A percentile compares a stretch with the other conserved stretches of the same genome.
Evolutionary conservation across 2,888 invertebrate genomes (phyloP).

Genomic region (Cephus pygmeus): DNA sequence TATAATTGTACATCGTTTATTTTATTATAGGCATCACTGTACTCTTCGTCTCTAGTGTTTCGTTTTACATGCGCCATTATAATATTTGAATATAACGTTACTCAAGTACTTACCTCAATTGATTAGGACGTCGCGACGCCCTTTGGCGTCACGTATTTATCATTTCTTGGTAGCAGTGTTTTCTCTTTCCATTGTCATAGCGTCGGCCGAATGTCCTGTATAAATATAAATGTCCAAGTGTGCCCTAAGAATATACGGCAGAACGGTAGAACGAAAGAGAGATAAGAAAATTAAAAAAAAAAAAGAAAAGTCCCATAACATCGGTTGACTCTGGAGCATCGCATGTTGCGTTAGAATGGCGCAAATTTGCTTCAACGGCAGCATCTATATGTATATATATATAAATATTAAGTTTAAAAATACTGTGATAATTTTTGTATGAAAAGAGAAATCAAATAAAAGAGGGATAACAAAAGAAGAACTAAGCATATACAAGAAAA

Average conservation of each 20-base stretch:
- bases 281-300: not conserved
- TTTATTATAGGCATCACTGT: too few species aligned
- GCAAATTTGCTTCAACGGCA: not conserved
- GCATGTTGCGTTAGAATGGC: not conserved
- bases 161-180: not conserved
- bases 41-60: too few species aligned
- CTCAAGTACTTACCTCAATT: slow-evolving; percentile 3
- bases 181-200: not conserved
- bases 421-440: slow-evolving; percentile 36
- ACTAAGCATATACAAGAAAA: too few species aligned
- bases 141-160: not conserved
- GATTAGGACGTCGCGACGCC: not conserved
- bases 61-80: too few species aligned
- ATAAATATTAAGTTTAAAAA: slow-evolving; percentile 24
- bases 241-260: too few species aligned
- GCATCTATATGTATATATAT: slow-evolving; percentile 11
- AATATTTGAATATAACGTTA: not conserved
- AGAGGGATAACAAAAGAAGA: too few species aligned
- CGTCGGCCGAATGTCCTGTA: not conserved
- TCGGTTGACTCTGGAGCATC: not conserved
- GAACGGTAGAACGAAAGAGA: too few species aligned
- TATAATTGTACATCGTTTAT: not conserved
- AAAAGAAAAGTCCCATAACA: slow-evolving; percentile 3
- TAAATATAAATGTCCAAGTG: not conserved
- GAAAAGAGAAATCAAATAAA: too few species aligned